phyloP scores from a whole-genome alignment of 2,888 invertebrate genomes.

The Corbicula japonica region DNA sequence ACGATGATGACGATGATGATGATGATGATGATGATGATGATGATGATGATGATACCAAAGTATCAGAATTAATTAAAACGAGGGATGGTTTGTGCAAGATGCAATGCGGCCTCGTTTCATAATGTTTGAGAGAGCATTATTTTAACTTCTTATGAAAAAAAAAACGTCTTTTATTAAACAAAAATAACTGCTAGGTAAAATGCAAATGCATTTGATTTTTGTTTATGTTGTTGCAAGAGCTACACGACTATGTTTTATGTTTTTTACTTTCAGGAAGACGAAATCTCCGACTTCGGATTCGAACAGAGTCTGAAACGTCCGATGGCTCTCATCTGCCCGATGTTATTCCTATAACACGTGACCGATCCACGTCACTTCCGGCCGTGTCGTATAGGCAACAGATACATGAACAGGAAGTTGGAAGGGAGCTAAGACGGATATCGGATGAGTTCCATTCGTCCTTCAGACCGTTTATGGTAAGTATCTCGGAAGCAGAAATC shows the following conservation, averaged over 20 bases:
- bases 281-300: conserved; percentile 53
- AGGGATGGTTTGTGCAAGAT: no score
- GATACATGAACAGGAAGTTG: conserved; percentile 72
- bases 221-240: no score
- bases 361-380: conserved; percentile 76
- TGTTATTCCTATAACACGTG: conserved; percentile 71
- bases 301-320: conserved; percentile 57
- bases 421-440: conserved; percentile 77
- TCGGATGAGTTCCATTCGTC: conserved; percentile 79
- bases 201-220: no score
- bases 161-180: no score
- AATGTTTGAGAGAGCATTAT: no score
- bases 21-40: conserved; percentile 45
- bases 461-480: conserved; percentile 55
- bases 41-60: conserved; percentile 47
- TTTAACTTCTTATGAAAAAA: no score
- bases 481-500: no score
- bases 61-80: no score
- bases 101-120: no score
- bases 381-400: conserved; percentile 71
- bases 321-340: conserved; percentile 75
- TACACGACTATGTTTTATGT: no score
- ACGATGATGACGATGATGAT: conserved; percentile 15
- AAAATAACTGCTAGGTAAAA: no score
- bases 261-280: conserved; percentile 51